These are phyloP conservation scores for Zenarchopterus dispar DNA, from an alignment of 2,797 vertebrate species.

Conservation along the genomic window DNA sequence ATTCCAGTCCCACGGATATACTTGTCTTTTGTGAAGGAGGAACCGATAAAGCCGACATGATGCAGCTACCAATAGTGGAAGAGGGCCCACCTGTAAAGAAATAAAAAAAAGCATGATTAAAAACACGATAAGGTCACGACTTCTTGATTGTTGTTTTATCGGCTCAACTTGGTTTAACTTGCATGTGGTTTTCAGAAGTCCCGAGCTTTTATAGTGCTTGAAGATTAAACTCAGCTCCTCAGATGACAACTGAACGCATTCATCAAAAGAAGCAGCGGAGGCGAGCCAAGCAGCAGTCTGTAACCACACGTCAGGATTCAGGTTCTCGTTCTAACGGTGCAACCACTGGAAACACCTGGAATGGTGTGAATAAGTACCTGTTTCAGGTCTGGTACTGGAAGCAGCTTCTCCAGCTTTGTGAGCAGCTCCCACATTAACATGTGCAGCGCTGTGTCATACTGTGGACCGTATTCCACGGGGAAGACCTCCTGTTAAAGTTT, in stretches of 20 bases:
- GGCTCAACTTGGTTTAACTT: conserved; percentile 31
- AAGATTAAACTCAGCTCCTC: conserved; percentile 65
- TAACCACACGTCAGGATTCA: conserved; percentile 18
- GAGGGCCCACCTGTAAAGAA: conserved; percentile 58
- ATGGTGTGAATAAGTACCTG: conserved; percentile 74
- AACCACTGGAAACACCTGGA: neutral
- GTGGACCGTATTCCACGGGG: conserved; percentile 84
- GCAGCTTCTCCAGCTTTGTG: conserved; percentile 80
- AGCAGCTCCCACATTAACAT: conserved; percentile 86
- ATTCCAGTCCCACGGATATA: conserved; percentile 60
- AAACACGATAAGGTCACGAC: neutral
- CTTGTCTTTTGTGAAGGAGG: conserved; percentile 76
- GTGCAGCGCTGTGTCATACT: conserved; percentile 81
- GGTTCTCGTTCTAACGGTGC: neutral
- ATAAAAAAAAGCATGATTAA: neutral
- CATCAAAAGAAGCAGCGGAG: conserved; percentile 65
- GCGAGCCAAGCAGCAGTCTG: conserved; percentile 79
- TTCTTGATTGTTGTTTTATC: too few species aligned
- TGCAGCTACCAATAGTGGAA: conserved; percentile 70
- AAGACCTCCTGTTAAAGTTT: conserved; percentile 80
- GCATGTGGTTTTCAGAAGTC: conserved; percentile 66
- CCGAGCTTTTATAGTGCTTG: conserved; percentile 65
- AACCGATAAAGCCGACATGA: conserved; percentile 77
- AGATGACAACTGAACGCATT: conserved; percentile 64
- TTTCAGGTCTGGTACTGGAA: conserved; percentile 78